phyloP scores from a whole-genome alignment of 2,797 vertebrate genomes.

The Oryzias dopingdopingensis region DNA sequence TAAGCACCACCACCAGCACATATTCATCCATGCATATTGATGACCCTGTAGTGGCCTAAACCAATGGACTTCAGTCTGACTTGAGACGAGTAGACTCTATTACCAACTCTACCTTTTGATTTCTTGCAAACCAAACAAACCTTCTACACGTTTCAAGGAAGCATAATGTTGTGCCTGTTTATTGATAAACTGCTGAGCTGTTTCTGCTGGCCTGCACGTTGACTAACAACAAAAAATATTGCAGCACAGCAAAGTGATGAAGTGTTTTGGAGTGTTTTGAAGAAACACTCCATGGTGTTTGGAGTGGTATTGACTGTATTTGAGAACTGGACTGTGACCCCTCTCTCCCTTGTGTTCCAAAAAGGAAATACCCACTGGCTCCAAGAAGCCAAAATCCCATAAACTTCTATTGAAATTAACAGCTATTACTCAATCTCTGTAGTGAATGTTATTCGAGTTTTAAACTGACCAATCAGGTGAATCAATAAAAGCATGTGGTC shows the following conservation, averaged over 20 bases:
- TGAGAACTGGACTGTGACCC: too few relatives aligned
- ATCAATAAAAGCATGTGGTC: too few relatives aligned
- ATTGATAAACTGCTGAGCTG: slow-evolving; percentile 46
- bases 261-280: too few relatives aligned
- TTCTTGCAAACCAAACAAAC: slow-evolving; percentile 53
- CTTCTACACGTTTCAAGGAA: slow-evolving; percentile 56
- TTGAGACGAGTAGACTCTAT: slow-evolving; percentile 5
- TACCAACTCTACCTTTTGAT: slow-evolving; percentile 24
- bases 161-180: slow-evolving; percentile 63
- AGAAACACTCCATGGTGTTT: slow-evolving; percentile 13
- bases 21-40: slow-evolving; percentile 17
- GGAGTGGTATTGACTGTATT: slow-evolving; percentile 15
- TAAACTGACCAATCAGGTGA: too few relatives aligned
- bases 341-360: too few relatives aligned
- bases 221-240: slow-evolving; percentile 57
- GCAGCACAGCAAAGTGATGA: slow-evolving; percentile 1
- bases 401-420: too few relatives aligned
- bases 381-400: too few relatives aligned
- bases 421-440: too few relatives aligned
- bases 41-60: slow-evolving; percentile 5
- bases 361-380: too few relatives aligned
- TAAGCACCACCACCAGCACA: slow-evolving; percentile 35
- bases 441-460: too few relatives aligned
- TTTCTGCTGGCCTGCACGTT: slow-evolving; percentile 12
- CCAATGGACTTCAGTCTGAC: slow-evolving; percentile 17